Evolutionary conservation across 92 coral and sea anemone species (phyloP).

Genomic region (Epizoanthus scotinus): DNA sequence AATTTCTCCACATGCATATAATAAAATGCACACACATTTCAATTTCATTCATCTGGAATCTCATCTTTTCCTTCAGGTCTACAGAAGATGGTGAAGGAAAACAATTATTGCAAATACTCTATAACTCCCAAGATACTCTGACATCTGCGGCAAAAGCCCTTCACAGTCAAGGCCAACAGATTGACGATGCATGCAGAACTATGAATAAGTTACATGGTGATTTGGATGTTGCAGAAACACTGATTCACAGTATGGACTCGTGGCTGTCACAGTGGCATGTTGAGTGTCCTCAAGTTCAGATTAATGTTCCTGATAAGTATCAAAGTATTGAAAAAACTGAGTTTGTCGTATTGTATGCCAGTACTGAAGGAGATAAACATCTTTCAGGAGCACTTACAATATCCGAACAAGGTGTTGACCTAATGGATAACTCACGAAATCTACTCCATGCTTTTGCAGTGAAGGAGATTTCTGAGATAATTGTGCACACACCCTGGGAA

Average conservation of each 20-base stretch:
- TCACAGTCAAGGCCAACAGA: conserved; percentile 88
- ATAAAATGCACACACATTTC: no score
- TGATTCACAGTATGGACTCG: conserved; percentile 78
- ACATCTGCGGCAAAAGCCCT: conserved; percentile 69
- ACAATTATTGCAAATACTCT: conserved; percentile 61
- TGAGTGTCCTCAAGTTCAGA: conserved; percentile 51
- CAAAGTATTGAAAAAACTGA: conserved; percentile 63
- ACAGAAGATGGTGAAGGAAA: conserved; percentile 43
- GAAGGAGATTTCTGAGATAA: conserved; percentile 74
- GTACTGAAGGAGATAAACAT: conserved; percentile 59
- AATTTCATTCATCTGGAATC: background rate
- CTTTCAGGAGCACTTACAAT: conserved; percentile 75
- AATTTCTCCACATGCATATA: no score
- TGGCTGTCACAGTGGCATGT: conserved; percentile 87
- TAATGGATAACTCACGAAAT: conserved; percentile 57
- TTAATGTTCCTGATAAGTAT: conserved; percentile 59
- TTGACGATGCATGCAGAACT: conserved; percentile 77
- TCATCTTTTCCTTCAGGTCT: conserved; percentile 13
- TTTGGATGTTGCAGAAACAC: conserved; percentile 84
- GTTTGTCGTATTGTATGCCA: conserved; percentile 75
- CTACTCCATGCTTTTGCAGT: conserved; percentile 57
- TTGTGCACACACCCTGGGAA: conserved; percentile 92
- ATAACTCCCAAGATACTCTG: conserved; percentile 82
- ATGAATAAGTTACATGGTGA: conserved; percentile 94
- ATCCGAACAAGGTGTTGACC: conserved; percentile 58